phyloP scores from a whole-genome alignment of 2,113 vertebrate genomes.

The Pseudorasbora parva region DNA sequence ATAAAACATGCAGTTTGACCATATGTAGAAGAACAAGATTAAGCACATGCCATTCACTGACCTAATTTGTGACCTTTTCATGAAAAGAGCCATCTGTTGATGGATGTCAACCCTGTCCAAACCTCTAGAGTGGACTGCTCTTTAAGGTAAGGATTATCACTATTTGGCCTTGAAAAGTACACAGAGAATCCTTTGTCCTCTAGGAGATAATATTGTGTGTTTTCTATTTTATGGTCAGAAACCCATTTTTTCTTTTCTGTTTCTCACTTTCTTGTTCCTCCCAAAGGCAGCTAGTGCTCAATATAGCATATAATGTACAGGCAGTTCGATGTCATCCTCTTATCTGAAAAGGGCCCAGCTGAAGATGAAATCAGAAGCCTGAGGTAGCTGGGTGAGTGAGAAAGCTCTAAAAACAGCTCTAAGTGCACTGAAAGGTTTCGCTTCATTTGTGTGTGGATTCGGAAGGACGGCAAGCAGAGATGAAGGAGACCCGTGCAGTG shows the following conservation, averaged over 20 bases:
- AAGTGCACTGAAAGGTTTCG: constrained; percentile 31
- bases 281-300: constrained; percentile 2
- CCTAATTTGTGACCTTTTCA: neutral
- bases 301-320: constrained; percentile 18
- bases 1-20: neutral
- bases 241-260: neutral
- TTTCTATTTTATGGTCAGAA: no score
- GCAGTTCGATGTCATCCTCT: constrained; percentile 28
- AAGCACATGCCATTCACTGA: neutral
- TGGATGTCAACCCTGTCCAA: neutral
- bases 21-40: neutral
- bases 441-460: constrained; percentile 19
- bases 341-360: constrained; percentile 33
- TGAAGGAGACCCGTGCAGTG: neutral
- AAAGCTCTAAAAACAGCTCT: constrained; percentile 34
- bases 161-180: constrained; percentile 17
- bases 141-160: constrained; percentile 1
- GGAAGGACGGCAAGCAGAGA: neutral
- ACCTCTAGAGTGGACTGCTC: neutral
- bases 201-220: neutral
- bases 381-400: neutral
- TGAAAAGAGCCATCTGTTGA: neutral
- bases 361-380: constrained; percentile 38
- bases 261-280: constrained; percentile 9
- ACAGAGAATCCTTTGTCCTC: neutral